phyloP scores from a whole-genome alignment of 2,888 invertebrate species.

The Siphonodentalium dalli region DNA sequence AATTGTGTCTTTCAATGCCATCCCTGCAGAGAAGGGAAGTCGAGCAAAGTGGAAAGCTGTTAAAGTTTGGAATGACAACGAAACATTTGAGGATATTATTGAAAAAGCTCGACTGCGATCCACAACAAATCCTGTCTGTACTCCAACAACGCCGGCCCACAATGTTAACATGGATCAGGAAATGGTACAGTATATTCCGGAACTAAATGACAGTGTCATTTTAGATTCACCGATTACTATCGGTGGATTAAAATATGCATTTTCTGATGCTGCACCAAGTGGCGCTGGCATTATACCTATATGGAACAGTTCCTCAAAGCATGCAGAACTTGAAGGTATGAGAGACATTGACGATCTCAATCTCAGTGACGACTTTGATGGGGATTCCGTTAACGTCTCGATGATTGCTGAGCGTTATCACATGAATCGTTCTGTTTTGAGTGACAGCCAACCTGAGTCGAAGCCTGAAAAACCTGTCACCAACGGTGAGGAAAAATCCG shows the following conservation, averaged over 20 bases:
- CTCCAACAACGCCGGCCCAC: slow-evolving; percentile 39
- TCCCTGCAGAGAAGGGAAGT: slow-evolving; percentile 64
- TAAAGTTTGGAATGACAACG: slow-evolving; percentile 64
- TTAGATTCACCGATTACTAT: slow-evolving; percentile 45
- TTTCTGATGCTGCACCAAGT: slow-evolving; percentile 61
- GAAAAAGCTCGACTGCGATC: slow-evolving; percentile 46
- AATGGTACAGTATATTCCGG: slow-evolving; percentile 52
- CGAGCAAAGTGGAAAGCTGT: slow-evolving; percentile 65
- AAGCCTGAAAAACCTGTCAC: slow-evolving; percentile 4
- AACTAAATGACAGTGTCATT: slow-evolving; percentile 47
- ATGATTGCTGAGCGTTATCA: slow-evolving; percentile 62
- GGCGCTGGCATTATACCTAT: slow-evolving; percentile 62
- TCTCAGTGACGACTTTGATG: slow-evolving; percentile 46
- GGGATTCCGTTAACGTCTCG: slow-evolving; percentile 47
- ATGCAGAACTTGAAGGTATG: slow-evolving; percentile 50
- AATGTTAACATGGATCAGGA: slow-evolving; percentile 60
- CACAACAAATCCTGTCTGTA: slow-evolving; percentile 39
- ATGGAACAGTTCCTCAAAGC: slow-evolving; percentile 61
- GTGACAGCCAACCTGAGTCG: slow-evolving; percentile 43
- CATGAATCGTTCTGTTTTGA: slow-evolving; percentile 60
- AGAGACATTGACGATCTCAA: slow-evolving; percentile 53
- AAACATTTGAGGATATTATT: slow-evolving; percentile 56
- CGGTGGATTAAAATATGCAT: slow-evolving; percentile 51
- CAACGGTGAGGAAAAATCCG: slow-evolving; percentile 2
- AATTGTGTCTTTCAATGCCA: slow-evolving; percentile 63